Evolutionary conservation across 1,140 invertebrate genomes (phyloP), one percentile per base, ranked within the genome.

Genomic region (Trichoplusia ni): DNA sequence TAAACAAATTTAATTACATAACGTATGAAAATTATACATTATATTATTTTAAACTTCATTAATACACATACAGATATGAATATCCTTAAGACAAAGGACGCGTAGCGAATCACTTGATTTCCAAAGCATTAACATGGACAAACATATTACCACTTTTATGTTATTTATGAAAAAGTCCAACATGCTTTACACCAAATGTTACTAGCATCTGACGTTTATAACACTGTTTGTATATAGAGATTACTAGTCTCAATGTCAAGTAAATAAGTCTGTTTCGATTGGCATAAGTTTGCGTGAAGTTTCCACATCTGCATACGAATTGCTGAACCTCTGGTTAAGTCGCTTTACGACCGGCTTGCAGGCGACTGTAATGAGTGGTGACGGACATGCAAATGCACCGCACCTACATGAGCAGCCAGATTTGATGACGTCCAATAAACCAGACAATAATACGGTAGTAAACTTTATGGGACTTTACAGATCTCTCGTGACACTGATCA

Each of bases 271-370:
- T 59, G 13, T 18, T 13, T 40, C 14, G 19, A 25, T 53, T 65
- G 42, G 53, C 7, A 21, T 13, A 9, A 13, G 60, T 61, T 68
- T 8, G 62, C 70, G 67, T 77, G 71, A 64, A 53, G 65, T 63
- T 68, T 66, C 42, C 58, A 71, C 64, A 78, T 81, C 77, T 75
- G 77, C 79, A 81, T 81, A 77, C 75, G 71, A 81, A 81, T 79
- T 70, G 72, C 56, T 29, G 31, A 46, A 40, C 60, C 60, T 65
- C 65, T 53, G 66, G 44, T 53, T 44, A 64, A 61, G 47, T 62
- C 65, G 68, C 38, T 70, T 72, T 76, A 74, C 53, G 69, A 69
- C 59, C 64, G 60, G 25, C 18, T 46, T 61, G 64, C 60, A 51
- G 42, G 60, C 51, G 40, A 66, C 33, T 31, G 46, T 16, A 9